These are phyloP conservation scores for Ophion obscuratus DNA, from an alignment of 2,888 invertebrate genomes.

Conservation along the genomic window DNA sequence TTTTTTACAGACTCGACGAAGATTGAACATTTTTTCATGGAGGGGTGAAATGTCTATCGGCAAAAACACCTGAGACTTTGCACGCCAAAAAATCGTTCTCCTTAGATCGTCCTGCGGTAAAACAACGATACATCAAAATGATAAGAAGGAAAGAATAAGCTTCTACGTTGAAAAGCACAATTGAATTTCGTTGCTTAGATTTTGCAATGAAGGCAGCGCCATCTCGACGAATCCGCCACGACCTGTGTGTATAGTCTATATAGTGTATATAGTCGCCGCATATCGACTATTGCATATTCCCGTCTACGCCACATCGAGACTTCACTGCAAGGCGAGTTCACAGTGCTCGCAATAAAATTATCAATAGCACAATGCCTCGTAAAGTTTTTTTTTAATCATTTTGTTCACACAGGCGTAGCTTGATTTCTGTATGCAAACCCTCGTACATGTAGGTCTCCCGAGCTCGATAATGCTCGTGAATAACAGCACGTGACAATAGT, in stretches of 20 bases:
- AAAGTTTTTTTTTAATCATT: background rate
- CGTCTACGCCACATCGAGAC: constrained; percentile 1
- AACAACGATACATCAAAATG: background rate
- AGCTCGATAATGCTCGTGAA: background rate
- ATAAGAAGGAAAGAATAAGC: background rate
- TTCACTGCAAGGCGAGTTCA: constrained; percentile 15
- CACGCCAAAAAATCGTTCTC: constrained; percentile 21
- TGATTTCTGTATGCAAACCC: background rate
- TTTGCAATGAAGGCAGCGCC: constrained; percentile 22
- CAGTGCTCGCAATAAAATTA: background rate
- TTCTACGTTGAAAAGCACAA: constrained; percentile 1
- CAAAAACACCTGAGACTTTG: constrained; percentile 59
- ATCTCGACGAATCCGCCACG: constrained; percentile 2
- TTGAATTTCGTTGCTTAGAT: background rate
- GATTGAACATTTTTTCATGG: constrained; percentile 70
- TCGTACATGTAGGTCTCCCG: background rate
- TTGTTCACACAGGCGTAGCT: background rate
- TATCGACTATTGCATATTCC: constrained; percentile 4
- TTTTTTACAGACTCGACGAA: constrained; percentile 65
- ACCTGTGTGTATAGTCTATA: background rate
- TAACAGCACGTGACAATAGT: background rate
- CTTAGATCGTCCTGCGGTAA: constrained; percentile 8
- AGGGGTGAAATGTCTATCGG: constrained; percentile 66
- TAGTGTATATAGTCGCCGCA: background rate
- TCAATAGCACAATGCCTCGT: background rate